These are phyloP conservation scores for Cerastis leucographa DNA, from an alignment of 2,888 invertebrate genomes.

Conservation along the genomic window DNA sequence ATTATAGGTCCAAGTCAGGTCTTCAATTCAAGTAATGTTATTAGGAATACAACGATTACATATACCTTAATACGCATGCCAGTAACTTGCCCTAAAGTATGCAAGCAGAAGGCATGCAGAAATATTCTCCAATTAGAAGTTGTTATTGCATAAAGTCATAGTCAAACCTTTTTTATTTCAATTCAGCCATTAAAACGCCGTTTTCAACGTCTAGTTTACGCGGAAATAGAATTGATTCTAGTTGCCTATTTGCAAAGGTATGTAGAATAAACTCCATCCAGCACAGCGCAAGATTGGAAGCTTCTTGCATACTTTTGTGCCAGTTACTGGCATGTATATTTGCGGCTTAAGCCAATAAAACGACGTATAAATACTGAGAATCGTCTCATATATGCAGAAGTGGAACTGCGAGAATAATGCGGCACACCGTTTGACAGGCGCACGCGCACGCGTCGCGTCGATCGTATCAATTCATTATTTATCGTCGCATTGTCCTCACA, in stretches of 20 bases:
- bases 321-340: constrained; percentile 1
- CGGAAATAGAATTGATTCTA: neutral
- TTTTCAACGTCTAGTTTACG: neutral
- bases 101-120: neutral
- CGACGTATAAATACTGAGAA: constrained; percentile 44
- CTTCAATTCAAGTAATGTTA: constrained; percentile 1
- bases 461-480: constrained; percentile 76
- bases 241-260: neutral
- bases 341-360: constrained; percentile 41
- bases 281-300: neutral
- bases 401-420: constrained; percentile 50
- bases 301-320: neutral
- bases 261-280: neutral
- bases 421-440: constrained; percentile 67
- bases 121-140: neutral
- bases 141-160: neutral
- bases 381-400: constrained; percentile 45
- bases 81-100: neutral
- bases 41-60: neutral
- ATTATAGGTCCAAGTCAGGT: neutral
- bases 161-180: neutral
- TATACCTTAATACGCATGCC: neutral
- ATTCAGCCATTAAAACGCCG: neutral
- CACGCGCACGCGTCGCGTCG: constrained; percentile 76
- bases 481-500: constrained; percentile 76